Conservation (phyloP, 2,113 vertebrate species). For the Chloroceryle aenea region DNA sequence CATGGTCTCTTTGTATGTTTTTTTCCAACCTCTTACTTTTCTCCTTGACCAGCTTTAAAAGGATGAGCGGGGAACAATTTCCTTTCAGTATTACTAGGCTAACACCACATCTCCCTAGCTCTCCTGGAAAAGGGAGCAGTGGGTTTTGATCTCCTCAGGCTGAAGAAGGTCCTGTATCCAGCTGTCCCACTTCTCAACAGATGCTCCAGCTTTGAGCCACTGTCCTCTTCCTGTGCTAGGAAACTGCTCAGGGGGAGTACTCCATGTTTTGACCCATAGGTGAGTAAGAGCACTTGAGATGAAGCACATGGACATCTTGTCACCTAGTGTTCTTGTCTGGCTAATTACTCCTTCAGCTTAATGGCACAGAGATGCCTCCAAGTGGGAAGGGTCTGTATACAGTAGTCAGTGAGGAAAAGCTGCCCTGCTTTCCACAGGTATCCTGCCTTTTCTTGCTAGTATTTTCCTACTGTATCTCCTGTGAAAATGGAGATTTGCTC, state of each 20-base stretch:
- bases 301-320: neutral
- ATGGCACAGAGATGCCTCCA: neutral
- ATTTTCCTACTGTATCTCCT: neutral
- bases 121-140: neutral
- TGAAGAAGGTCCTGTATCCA: neutral
- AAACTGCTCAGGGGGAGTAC: neutral
- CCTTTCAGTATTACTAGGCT: neutral
- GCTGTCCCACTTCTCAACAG: neutral
- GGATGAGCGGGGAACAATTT: neutral
- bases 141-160: neutral
- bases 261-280: neutral
- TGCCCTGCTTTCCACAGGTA: neutral
- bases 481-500: neutral
- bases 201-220: neutral
- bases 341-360: neutral
- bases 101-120: neutral
- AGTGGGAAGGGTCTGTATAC: neutral
- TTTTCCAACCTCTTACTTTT: neutral
- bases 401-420: neutral
- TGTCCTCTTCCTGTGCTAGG: neutral
- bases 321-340: neutral
- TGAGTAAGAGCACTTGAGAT: neutral
- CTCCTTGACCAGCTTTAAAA: neutral
- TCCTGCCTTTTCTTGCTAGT: neutral
- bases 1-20: neutral